Base-by-base conservation (phyloP, 2,797 vertebrate genomes). In the Sebastes baramenuke region DNA sequence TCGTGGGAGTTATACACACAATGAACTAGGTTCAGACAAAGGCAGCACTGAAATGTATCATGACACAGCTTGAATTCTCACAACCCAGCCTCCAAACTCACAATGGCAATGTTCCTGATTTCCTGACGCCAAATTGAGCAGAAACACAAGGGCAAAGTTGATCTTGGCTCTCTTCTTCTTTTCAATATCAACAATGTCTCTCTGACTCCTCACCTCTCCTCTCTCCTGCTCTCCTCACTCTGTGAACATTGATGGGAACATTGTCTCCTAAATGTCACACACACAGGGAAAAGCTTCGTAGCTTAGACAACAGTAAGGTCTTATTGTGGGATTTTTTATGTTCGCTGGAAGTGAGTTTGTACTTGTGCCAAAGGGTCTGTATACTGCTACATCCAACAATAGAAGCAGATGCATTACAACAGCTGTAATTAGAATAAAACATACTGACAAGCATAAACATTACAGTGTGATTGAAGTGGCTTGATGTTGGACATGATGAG, bases 11-110 rank as follows among this genome's bases (percentile, higher is more conserved):
- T 79, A 73, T 12, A 29, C 56, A 46, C 72, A 77, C 80, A 66
- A 58, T 16, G 59, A 82, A 68, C 36, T 42, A 32, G 42, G 81
- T 32, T 67, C 1, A 82, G 76, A 85, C 80, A 88, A 92, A 87
- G 79, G 56, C 65, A n/a, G 67, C 5, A 32, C 60, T 87, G 76
- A 68, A 60, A 49, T 3, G 30, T 66, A 20, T 71, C 67, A 49
- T 59, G 75, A 75, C 79, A 67, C 87, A 90, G 76, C 64, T 32
- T 79, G 79, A 61, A 24, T 76, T 90, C 85, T 84, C 86, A 88
- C 70, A 83, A 38, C 18, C 7, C 32, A 9, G 2, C 42, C 58
- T 69, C 74, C 67, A 67, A 66, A 75, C 49, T 34, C 72, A 66
- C 58, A 4, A 59, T 72, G 79, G 69, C 60, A 67, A 76, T 4